Evolutionary conservation across 2,113 vertebrate genomes (phyloP).

Genomic region (Glaucomys volans): DNA sequence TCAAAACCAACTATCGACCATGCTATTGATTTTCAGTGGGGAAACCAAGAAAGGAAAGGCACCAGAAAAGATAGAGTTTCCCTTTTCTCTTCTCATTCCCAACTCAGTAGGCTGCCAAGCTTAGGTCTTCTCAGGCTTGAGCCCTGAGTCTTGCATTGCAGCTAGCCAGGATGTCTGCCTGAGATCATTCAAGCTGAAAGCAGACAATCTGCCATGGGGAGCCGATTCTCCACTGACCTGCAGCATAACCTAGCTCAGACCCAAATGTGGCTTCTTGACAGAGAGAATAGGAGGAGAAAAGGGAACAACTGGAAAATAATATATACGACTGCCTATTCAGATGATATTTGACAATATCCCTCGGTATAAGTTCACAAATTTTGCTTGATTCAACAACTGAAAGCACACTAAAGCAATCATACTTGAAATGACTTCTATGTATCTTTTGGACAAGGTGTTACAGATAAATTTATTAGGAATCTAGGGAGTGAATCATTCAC

Average conservation of each 20-base stretch:
- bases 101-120: slow-evolving; percentile 85
- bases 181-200: slow-evolving; percentile 89
- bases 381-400: neutral
- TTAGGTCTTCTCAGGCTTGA: slow-evolving; percentile 83
- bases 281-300: slow-evolving; percentile 64
- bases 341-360: slow-evolving; percentile 65
- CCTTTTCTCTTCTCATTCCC: slow-evolving; percentile 77
- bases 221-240: slow-evolving; percentile 85
- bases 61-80: slow-evolving; percentile 90
- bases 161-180: slow-evolving; percentile 89
- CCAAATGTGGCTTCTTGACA: slow-evolving; percentile 82
- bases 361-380: slow-evolving; percentile 48
- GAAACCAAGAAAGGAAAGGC: slow-evolving; percentile 87
- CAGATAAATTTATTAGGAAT: slow-evolving; percentile 13
- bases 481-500: neutral
- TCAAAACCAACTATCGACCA: slow-evolving; percentile 91
- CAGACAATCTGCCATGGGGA: slow-evolving; percentile 84
- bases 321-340: slow-evolving; percentile 61
- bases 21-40: slow-evolving; percentile 89
- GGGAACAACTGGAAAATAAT: slow-evolving; percentile 70
- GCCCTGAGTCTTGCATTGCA: slow-evolving; percentile 86
- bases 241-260: slow-evolving; percentile 82
- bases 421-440: neutral
- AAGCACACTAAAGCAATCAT: neutral
- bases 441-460: neutral